Base-by-base conservation (phyloP, 2,113 vertebrate genomes). In the Clarias gariepinus region DNA sequence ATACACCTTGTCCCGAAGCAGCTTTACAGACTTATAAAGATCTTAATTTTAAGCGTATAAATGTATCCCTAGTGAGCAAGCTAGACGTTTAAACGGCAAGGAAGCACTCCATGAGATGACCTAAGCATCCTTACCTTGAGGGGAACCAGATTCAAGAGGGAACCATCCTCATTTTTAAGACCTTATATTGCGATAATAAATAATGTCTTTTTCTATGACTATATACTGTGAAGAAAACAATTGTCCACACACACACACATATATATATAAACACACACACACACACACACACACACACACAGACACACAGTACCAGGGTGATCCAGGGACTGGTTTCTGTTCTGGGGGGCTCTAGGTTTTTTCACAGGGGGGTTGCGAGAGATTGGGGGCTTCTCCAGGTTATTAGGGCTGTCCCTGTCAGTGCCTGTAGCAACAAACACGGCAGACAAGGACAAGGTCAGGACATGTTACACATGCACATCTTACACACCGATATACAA, bases 321-420 rank as follows among this genome's bases (percentile, higher is more conserved):
- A 89, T 95, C 94, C 94, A 95, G 84, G 89, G 94, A 96, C 91
- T 92, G 92, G 92, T 94, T 94, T 94, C 93, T 94, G 91, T 93
- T 92, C 86, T 93, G 93, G 81, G 94, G 94, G 87, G 94, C 92
- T 92, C 90, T 88, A 89, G 93, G 89, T 87, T 94, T 94, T 93
- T 93, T 95, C 94, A 94, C 90, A 85, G 92, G 92, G 91, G 93
- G 90, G 91, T 92, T 94, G 91, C 86, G 91, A 93, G 84, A 23
- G 79, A 95, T 93, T 91, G 93, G 94, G 88, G 93, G 89, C 91
- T 92, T 94, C 89, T 95, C 93, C 92, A 93, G 93, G 93, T 94
- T 92, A 87, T 91, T 91, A 89, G 91, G 92, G 88, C 84, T 92
- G 90, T 93, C 93, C 88, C 85, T 89, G 69, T 92, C 93, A 91